These are phyloP conservation scores for Syngnathus acus DNA, from an alignment of 2,797 vertebrate species.

Conservation along the genomic window DNA sequence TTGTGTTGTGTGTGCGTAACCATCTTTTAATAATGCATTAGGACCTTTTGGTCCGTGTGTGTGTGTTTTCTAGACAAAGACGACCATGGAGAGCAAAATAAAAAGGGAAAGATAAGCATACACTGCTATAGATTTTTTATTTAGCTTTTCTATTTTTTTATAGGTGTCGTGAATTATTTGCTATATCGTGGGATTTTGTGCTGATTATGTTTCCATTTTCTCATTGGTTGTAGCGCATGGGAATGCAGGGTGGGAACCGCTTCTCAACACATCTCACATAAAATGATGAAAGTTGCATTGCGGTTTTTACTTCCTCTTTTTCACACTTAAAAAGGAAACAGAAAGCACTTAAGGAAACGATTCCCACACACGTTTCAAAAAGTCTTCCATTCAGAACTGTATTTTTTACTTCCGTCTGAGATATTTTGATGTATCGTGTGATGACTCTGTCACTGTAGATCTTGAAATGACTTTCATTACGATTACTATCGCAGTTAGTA, in stretches of 20 bases:
- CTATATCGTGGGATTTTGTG: too few relatives aligned
- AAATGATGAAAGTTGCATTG: not conserved
- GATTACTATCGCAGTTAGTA: not conserved
- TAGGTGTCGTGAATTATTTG: too few relatives aligned
- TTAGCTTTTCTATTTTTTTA: too few relatives aligned
- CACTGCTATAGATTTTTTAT: too few relatives aligned
- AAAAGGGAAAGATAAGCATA: too few relatives aligned
- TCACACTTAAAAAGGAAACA: not conserved
- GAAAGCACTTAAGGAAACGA: not conserved
- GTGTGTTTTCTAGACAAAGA: constrained; percentile 10
- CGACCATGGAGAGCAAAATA: too few relatives aligned
- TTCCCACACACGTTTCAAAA: not conserved
- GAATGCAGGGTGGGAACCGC: not conserved
- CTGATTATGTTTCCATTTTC: not conserved
- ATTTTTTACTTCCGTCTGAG: not conserved
- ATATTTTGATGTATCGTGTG: not conserved
- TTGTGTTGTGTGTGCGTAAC: constrained; percentile 25
- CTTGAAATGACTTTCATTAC: not conserved
- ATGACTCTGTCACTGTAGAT: not conserved
- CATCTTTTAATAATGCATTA: constrained; percentile 59
- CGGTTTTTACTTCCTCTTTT: not conserved
- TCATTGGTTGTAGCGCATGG: not conserved
- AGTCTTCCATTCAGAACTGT: not conserved
- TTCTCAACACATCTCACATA: not conserved
- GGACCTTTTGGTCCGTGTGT: constrained; percentile 13